Percentiles rank a stretch among this genome's conserved stretches.
Evolutionary conservation across 2,888 invertebrate species (phyloP).

Genomic region (Eutolmus rufibarbis): DNA sequence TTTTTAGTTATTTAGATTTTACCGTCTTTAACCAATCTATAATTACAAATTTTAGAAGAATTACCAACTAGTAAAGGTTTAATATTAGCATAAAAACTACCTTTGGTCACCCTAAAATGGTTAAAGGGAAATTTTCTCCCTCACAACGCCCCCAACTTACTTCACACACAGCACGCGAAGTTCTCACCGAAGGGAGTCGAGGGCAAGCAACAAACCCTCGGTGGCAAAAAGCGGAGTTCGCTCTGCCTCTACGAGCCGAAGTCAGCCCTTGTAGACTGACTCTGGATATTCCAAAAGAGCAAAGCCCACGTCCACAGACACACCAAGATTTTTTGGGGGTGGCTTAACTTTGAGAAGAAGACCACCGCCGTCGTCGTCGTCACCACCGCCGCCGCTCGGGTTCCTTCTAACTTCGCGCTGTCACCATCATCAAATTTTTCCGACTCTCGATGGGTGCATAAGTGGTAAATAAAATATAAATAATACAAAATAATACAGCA

Average conservation of each 20-base stretch:
- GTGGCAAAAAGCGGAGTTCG: not conserved
- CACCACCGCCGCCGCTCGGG: constrained; percentile 16
- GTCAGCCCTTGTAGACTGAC: not conserved
- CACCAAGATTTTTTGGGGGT: constrained; percentile 28
- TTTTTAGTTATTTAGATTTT: no score
- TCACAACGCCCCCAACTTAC: not conserved
- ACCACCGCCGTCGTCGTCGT: not conserved
- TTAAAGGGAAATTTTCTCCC: not conserved
- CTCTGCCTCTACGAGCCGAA: not conserved
- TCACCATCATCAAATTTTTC: constrained; percentile 15
- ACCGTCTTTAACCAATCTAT: no score
- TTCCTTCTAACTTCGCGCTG: constrained; percentile 33
- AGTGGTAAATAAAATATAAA: not conserved
- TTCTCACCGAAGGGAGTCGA: not conserved
- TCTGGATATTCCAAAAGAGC: not conserved
- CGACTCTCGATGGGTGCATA: constrained; percentile 32
- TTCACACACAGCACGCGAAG: not conserved
- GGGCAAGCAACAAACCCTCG: not conserved
- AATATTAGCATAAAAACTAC: not conserved
- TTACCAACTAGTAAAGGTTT: not conserved
- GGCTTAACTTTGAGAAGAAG: constrained; percentile 29
- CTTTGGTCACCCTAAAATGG: not conserved
- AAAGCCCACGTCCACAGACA: not conserved
- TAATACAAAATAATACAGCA: not conserved
- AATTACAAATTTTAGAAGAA: no score